Evolutionary conservation across 2,888 invertebrate genomes (phyloP), one percentile per base, ranked within the genome.

Genomic region (Trichogramma dendrolimi): DNA sequence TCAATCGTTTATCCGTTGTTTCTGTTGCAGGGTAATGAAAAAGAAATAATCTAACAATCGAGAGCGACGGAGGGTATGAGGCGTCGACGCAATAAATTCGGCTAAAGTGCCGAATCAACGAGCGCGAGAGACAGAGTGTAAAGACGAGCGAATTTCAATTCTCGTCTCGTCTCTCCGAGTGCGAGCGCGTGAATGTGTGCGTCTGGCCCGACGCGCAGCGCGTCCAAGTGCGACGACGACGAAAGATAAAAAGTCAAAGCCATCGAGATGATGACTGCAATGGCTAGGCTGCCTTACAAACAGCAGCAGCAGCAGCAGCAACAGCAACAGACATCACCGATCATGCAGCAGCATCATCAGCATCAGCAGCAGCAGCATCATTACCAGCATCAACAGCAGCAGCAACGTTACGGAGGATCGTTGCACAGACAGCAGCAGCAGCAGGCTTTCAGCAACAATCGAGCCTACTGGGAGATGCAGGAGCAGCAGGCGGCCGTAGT

Each of bases 231-330:
- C 5, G 27, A 38, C 47, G 49, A 55, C 58, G 11, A 62, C 62
- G 47, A 62, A 52, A 64, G 61, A 43, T 10, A n/a, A 43, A 27
- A 66, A 66, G 2, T 10, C 8, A 46, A 46, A 46, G 10, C 46
- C n/a, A n/a, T 46, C 43, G 68, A 67, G 68, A 79, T 79, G 78
- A 78, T 75, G 77, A 77, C 78, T 70, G 75, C 79, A 69, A 79
- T 79, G 79, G 78, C 78, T 57, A 74, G 79, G 71, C 73, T 78
- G 69, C 77, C 79, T 67, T 78, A 77, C 70, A 79, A 79, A 71
- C 75, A 77, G 68, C 62, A 71, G 70, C 67, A 72, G 73, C 67
- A 70, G 72, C 62, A 74, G 73, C 49, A 69, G 71, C 53, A 75
- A 69, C 62, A 65, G 69, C 10, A 49, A 54, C 52, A 55, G 47